Base-by-base conservation (phyloP, 2,113 vertebrate genomes). In the Ia io region DNA sequence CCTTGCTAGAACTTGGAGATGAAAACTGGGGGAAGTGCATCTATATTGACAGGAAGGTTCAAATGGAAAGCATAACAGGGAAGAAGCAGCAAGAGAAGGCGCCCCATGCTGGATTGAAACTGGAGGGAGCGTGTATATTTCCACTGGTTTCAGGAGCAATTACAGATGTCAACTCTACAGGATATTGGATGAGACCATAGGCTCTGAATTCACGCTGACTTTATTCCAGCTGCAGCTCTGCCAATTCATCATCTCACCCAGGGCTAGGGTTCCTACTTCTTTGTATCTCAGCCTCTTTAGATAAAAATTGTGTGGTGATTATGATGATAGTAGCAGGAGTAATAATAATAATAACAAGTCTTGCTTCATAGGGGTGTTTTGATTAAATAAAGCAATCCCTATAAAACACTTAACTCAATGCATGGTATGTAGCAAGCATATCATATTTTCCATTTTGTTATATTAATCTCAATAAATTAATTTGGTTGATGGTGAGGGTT, bases 401-500 rank as follows among this genome's bases (percentile, higher is more conserved):
- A 56, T 42, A 59, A 77, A 82, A 63, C 20, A 35, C 11, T 16
- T 82, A 91, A 79, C 28, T 76, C 35, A 91, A 42, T 37, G 28
- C 14, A 44, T 35, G 3, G 32, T 25, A 71, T 11, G 47, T 3
- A 85, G 4, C 18, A 91, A 73, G 6, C 28, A 80, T 25, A 56
- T 14, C 22, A 37, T 44, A 32, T 13, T 85, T 67, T 0, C 8
- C 13, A 20, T 63, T 79, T 63, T 28, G 6, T 18, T 49, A n/a
- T n/a, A 51, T 56, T 69, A 53, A 65, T 47, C 30, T 95, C 71
- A 82, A 13, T 65, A 88, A 85, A 20, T 56, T 18, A 32, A 35
- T 47, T 42, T 84, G n/a, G 16, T 40, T 83, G 70, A 87, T 84
- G 18, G 0, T 65, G 18, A 61, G 35, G 30, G 20, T 63, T 73